Base-by-base conservation (phyloP, 2,113 vertebrate species). In the Nannobrachium achirus region DNA sequence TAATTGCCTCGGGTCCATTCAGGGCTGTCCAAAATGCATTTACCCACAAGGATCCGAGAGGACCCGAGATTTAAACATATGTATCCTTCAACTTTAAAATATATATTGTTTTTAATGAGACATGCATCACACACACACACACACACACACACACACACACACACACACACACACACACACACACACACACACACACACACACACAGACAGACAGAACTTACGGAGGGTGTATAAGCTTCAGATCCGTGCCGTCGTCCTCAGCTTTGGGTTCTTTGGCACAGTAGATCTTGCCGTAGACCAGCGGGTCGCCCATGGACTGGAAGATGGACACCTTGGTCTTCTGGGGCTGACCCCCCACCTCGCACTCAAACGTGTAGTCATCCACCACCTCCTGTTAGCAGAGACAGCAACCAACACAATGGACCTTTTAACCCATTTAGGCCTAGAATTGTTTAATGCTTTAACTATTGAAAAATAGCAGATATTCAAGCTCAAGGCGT, bases 251-350 rank as follows among this genome's bases (percentile, higher is more conserved):
- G 55, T 97, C 95, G 52, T 98, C 95, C 45, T 93, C 93, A 75
- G 79, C 69, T 67, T 89, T 92, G 81, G 88, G 75, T 71, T 94
- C 93, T 88, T 94, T 97, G 84, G 93, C 89, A 50, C 94, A 95
- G 85, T 96, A 97, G 83, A 99, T 97, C 92, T 96, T 98, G 73
- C 98, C 98, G 48, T 98, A 99, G 60, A 98, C 96, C 73, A 96
- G 91, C 0, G 98, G 97, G 87, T 99, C 96, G 45, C 97, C 97
- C 89, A 94, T 91, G 6, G 95, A 94, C 88, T 98, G 98, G 85
- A 95, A 94, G 88, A 99, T 94, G 11, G 96, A 97, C 75, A 99
- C 88, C 80, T 95, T 98, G 78, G 96, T 97, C 92, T 93, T 96
- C 75, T 95, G 95, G 88, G 94, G 91, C 67, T 97, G 96, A 75